Evolutionary conservation across 2,113 vertebrate species (phyloP), one percentile per base, ranked within the genome.

Genomic region (Alces alces): DNA sequence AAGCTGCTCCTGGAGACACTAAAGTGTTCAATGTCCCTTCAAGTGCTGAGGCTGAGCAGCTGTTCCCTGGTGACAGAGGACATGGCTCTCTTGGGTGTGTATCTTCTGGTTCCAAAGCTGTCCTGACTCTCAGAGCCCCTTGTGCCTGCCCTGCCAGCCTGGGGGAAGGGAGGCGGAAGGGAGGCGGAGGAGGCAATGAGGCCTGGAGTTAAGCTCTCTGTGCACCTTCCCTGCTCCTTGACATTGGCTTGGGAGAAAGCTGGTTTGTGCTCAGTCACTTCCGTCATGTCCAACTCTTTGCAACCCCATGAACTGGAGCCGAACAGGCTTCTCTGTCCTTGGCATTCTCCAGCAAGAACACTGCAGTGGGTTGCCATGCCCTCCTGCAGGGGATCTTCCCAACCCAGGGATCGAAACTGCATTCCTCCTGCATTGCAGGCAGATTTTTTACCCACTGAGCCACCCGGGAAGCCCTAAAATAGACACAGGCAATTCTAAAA

Each of bases 41-140:
- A 97, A 95, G 99, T 99, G 96, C 98, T 99, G 95, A 98, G 98
- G 95, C 99, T 99, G 98, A 99, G 99, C 98, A 99, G 99, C 99
- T 99, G 99, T 96, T 98, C 99, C 82, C 99, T 99, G 98, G 98
- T 98, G 43, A 98, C 98, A 0, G 98, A 99, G 11, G 99, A 99
- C 93, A 33, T 99, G 97, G 96, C 91, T 84, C 97, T 99, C 92
- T 95, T 99, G 50, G 99, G 99, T 99, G 98, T 1, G 97, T 98
- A 97, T 97, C 98, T 98, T 61, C 86, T 86, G 61, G 86, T 90
- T 93, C 64, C 88, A 82, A 36, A 78, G 80, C 43, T 55, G 79
- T 55, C 54, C 25, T 55, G 80, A 88, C 39, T 28, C 50, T 14
- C 4, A 47, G 39, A 54, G 23, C 58, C 21, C 21, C 10, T 5